Conservation (phyloP, 2,888 invertebrate genomes). For the Notocelia uddmanniana region DNA sequence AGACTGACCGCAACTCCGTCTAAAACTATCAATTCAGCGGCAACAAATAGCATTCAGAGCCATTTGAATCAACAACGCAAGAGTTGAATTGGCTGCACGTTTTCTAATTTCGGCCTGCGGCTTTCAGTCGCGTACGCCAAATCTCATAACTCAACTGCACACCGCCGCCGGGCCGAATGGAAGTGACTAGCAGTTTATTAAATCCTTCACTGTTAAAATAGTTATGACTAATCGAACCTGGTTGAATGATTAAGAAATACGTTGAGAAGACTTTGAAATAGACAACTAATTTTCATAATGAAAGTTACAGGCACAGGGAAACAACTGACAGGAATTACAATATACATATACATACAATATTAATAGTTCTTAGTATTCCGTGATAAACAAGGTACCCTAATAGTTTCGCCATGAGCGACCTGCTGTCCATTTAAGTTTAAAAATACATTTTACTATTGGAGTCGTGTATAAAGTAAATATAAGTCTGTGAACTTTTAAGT, state of each 20-base stretch:
- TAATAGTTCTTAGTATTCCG: too few relatives aligned
- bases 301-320: too few relatives aligned
- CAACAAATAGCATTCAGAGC: slow-evolving; percentile 56
- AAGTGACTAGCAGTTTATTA: slow-evolving; percentile 48
- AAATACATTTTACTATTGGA: too few relatives aligned
- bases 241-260: background rate
- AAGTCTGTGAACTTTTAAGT: too few relatives aligned
- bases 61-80: slow-evolving; percentile 65
- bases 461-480: too few relatives aligned
- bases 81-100: slow-evolving; percentile 63
- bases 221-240: background rate
- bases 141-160: slow-evolving; percentile 70
- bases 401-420: too few relatives aligned
- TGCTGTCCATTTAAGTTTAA: too few relatives aligned
- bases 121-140: slow-evolving; percentile 63
- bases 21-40: slow-evolving; percentile 43
- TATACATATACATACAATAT: too few relatives aligned
- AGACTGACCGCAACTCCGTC: background rate
- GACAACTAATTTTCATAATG: too few relatives aligned
- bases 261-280: too few relatives aligned
- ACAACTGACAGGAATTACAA: too few relatives aligned
- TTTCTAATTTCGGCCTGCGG: slow-evolving; percentile 71
- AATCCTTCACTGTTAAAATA: slow-evolving; percentile 3
- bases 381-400: too few relatives aligned
- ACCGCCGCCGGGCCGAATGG: slow-evolving; percentile 52